Evolutionary conservation across 2,888 invertebrate species (phyloP), one percentile per base, ranked within the genome.

Genomic region (Lycocerus yunnanus): DNA sequence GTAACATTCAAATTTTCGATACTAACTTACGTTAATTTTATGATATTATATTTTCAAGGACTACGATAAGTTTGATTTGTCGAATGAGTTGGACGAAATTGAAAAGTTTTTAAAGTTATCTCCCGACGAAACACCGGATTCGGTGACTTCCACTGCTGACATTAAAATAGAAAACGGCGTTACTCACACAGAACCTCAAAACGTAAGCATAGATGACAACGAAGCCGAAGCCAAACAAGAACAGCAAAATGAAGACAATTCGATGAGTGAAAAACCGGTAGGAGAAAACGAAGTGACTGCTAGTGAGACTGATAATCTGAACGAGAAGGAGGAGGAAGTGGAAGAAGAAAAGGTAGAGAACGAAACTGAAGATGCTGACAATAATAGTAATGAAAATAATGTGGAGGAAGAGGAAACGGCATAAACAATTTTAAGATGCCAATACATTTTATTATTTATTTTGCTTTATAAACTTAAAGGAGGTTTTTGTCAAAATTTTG

Each of bases 11-110:
- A 27, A 27, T 13, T 27, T 13, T 4, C 13, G 13, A 27, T 20
- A 20, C 20, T 4, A 27, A 43, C 13, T 43, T 61, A n/a, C 61
- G 16, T 15, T 16, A 18, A 61, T 61, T 61, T 18, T 15, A 71
- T 70, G 77, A 58, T 43, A 75, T 68, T 79, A 80, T 81, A 77
- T 75, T 80, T 87, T 87, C 75, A 87, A 96, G 96, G 97, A 97
- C 87, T 98, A 97, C 88, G 96, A 97, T 85, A 94, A 92, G 83
- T 97, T 98, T 88, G 96, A 96, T 87, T 88, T 95, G 88, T 94
- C 97, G 15, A 95, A 97, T 88, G 98, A 98, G 90, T 91, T 93
- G 80, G 96, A 97, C 84, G 94, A 93, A 81, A 89, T 97, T 87
- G 95, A 97, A 85, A 93, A 93, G 85, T 97, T 97, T 86, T 88